Conservation (phyloP, 2,113 vertebrate species). For the Recurvirostra avosetta region DNA sequence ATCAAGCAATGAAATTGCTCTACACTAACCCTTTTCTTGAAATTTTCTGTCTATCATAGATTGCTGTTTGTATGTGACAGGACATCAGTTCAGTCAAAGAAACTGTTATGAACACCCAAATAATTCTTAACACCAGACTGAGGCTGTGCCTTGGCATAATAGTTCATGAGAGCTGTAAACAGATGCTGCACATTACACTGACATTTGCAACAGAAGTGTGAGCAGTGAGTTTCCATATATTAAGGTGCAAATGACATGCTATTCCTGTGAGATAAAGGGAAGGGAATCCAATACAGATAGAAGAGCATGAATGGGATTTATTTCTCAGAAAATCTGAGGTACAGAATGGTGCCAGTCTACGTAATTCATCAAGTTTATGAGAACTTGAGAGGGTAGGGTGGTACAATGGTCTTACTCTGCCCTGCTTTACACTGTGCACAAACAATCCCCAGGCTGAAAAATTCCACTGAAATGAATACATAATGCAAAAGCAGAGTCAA, state of each 20-base stretch:
- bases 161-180: neutral
- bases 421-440: neutral
- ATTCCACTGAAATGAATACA: neutral
- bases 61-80: neutral
- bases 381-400: neutral
- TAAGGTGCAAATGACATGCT: neutral
- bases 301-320: neutral
- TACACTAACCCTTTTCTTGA: neutral
- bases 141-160: neutral
- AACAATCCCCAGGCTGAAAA: neutral
- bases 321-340: neutral
- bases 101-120: neutral
- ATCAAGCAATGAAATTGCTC: neutral
- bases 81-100: neutral
- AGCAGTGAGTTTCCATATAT: neutral
- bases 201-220: neutral
- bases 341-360: neutral
- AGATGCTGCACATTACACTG: conserved; percentile 13
- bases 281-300: neutral
- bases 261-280: neutral
- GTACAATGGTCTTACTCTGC: neutral
- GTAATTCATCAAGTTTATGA: neutral
- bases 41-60: neutral
- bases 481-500: neutral
- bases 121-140: neutral